Evolutionary conservation across 2,797 vertebrate species (phyloP).

Genomic region (Sebastes paucispinis): DNA sequence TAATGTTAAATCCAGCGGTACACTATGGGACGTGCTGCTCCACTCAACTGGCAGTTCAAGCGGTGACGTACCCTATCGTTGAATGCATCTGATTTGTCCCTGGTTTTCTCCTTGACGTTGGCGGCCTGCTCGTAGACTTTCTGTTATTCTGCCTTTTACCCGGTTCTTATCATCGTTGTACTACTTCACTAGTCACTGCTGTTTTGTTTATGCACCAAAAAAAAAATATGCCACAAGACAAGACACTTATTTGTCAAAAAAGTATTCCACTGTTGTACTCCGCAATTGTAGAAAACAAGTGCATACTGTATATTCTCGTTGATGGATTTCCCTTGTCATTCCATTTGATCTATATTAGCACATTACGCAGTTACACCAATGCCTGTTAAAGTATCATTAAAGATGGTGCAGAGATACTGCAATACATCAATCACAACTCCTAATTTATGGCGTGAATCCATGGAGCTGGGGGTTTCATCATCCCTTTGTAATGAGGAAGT

Average conservation of each 20-base stretch:
- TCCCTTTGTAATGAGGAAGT: not conserved
- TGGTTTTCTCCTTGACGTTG: too few species aligned
- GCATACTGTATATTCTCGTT: not conserved
- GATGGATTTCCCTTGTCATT: constrained; percentile 32
- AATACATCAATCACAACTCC: constrained; percentile 15
- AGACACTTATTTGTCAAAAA: constrained; percentile 4
- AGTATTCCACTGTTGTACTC: not conserved
- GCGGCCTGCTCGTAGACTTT: too few species aligned
- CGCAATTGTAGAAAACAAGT: not conserved
- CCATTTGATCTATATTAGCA: constrained; percentile 17
- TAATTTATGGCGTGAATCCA: not conserved
- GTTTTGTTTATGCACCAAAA: too few species aligned
- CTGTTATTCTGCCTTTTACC: too few species aligned
- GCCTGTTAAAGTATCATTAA: constrained; percentile 31
- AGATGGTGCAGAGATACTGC: constrained; percentile 1
- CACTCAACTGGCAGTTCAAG: too few species aligned
- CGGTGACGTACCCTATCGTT: too few species aligned
- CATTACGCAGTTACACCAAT: constrained; percentile 26
- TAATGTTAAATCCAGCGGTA: too few species aligned
- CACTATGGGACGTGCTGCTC: too few species aligned
- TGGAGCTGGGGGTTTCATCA: not conserved
- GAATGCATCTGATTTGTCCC: too few species aligned
- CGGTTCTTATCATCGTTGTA: too few species aligned
- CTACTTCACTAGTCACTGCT: too few species aligned
- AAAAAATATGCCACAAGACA: too few species aligned